These are phyloP conservation scores for Drosophila yakuba DNA, from an alignment of 1,140 invertebrate genomes.

Conservation along the genomic window DNA sequence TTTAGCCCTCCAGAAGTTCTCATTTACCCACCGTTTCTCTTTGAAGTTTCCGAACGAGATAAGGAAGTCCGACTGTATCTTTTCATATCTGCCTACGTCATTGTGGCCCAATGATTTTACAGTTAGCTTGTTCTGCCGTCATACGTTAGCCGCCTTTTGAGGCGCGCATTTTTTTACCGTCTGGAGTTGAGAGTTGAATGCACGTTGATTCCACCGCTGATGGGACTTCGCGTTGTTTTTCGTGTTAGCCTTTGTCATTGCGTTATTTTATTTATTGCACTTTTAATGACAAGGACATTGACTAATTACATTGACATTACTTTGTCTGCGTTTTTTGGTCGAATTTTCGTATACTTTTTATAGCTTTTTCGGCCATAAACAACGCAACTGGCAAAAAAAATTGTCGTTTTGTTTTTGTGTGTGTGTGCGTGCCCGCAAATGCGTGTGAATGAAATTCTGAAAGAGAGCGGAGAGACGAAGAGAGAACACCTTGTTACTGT, in stretches of 20 bases:
- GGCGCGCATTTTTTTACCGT: conserved; percentile 36
- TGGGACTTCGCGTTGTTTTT: conserved; percentile 40
- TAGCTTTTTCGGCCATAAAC: conserved; percentile 68
- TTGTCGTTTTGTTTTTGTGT: conserved; percentile 4
- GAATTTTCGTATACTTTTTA: conserved; percentile 72
- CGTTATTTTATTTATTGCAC: conserved; percentile 23
- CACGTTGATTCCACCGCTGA: conserved; percentile 38
- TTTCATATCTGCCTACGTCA: conserved; percentile 63
- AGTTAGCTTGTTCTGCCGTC: conserved; percentile 34
- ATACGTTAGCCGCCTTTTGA: conserved; percentile 23
- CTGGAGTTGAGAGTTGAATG: conserved; percentile 59
- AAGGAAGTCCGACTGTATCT: conserved; percentile 21
- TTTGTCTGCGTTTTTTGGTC: conserved; percentile 51
- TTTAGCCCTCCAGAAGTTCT: neutral
- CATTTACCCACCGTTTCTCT: neutral
- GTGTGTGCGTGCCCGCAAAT: conserved; percentile 35
- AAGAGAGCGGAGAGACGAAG: conserved; percentile 20
- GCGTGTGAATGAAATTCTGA: conserved; percentile 69
- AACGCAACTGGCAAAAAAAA: conserved; percentile 54
- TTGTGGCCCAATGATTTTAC: conserved; percentile 53
- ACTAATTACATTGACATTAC: conserved; percentile 83
- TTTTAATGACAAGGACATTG: conserved; percentile 76
- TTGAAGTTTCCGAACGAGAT: conserved; percentile 1
- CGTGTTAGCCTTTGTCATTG: conserved; percentile 31
- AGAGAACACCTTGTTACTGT: conserved; percentile 26